A percentile compares a stretch with the other conserved stretches of the same genome.
Conservation (phyloP, 2,888 invertebrate species). For the Eupelmus urozonus region DNA sequence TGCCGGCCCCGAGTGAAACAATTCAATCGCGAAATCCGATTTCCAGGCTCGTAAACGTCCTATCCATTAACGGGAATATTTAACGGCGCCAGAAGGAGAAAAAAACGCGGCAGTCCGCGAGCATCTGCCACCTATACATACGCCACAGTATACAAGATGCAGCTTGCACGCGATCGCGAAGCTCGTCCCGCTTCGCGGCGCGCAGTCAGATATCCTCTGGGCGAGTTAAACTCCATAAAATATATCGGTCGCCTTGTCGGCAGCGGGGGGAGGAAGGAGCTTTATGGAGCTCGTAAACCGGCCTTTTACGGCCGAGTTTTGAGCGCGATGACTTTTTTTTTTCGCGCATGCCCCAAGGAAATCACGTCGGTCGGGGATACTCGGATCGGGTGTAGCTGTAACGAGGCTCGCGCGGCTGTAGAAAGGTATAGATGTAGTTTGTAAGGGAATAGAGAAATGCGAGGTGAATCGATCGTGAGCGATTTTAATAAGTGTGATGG, state of each 20-base stretch:
- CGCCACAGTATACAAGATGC: not conserved
- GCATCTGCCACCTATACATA: slow-evolving; percentile 14
- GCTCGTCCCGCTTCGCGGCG: slow-evolving; percentile 9
- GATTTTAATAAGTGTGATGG: no score
- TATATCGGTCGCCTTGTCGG: slow-evolving; percentile 51
- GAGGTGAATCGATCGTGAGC: not conserved
- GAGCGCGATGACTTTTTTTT: not conserved
- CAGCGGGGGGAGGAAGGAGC: not conserved
- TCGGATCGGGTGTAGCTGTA: no score
- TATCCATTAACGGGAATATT: not conserved
- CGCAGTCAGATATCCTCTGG: slow-evolving; percentile 23
- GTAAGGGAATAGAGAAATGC: not conserved
- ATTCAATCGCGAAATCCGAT: not conserved
- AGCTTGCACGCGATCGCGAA: no score
- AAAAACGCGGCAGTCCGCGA: not conserved
- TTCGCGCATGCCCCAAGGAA: not conserved
- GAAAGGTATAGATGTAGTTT: not conserved
- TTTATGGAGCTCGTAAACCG: slow-evolving; percentile 61
- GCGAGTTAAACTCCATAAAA: slow-evolving; percentile 50
- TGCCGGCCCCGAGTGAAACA: no score
- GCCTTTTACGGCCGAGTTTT: slow-evolving; percentile 46
- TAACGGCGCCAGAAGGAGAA: not conserved
- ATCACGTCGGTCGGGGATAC: not conserved
- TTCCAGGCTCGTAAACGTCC: not conserved
- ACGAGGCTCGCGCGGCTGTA: not conserved